Conservation (phyloP, 1,140 invertebrate species). For the Zophobas morio region DNA sequence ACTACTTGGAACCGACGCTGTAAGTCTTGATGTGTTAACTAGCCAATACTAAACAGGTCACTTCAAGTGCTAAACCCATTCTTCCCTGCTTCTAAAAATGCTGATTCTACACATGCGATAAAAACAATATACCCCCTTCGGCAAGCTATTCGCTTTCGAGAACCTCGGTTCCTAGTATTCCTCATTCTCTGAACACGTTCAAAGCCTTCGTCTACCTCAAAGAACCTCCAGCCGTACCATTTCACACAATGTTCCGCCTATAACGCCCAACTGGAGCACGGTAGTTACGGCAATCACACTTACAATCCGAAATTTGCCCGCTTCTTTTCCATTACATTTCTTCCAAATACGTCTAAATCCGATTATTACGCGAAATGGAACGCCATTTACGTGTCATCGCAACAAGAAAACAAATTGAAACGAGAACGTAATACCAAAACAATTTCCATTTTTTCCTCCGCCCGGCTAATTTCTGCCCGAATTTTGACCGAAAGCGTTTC, state of each 20-base stretch:
- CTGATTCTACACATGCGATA: too few species aligned
- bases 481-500: neutral
- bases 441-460: neutral
- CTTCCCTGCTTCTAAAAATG: too few species aligned
- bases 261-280: neutral
- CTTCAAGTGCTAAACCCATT: too few species aligned
- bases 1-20: too few species aligned
- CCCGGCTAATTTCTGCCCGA: neutral
- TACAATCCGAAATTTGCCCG: conserved; percentile 10
- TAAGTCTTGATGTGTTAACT: too few species aligned
- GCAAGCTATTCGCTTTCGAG: too few species aligned
- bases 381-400: conserved; percentile 7
- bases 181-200: too few species aligned
- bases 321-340: conserved; percentile 15
- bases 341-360: neutral
- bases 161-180: neutral
- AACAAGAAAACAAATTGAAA: conserved; percentile 1
- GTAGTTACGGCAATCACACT: conserved; percentile 18
- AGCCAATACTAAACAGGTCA: too few species aligned
- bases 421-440: neutral
- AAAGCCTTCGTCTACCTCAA: neutral
- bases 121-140: too few species aligned
- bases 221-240: conserved; percentile 2
- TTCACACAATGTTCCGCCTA: conserved; percentile 22
- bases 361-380: conserved; percentile 3